Conservation (phyloP, 2,113 vertebrate genomes). For the Ammodytes marinus region DNA sequence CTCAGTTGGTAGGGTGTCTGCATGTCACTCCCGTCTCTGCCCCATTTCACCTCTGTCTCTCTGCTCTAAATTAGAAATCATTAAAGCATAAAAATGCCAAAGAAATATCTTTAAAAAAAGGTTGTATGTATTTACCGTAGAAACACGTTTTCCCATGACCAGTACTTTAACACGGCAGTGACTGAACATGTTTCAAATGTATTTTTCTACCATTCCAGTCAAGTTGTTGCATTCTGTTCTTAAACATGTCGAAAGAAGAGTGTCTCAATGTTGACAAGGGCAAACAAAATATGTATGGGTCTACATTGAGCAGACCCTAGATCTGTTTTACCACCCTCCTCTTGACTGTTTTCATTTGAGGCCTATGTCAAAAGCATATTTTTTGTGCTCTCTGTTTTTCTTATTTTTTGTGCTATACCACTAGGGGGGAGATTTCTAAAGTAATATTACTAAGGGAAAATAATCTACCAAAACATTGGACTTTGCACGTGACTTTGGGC, state of each 20-base stretch:
- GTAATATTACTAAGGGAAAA: background rate
- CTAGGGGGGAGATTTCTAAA: constrained; percentile 13
- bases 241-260: background rate
- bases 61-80: no score
- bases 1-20: no score
- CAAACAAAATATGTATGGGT: background rate
- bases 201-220: background rate
- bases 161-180: background rate
- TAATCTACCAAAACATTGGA: constrained; percentile 3
- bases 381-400: background rate
- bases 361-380: constrained; percentile 15
- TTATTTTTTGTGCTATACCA: background rate
- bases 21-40: no score
- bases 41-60: no score
- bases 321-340: constrained; percentile 19
- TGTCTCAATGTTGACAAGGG: constrained; percentile 6
- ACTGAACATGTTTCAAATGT: background rate
- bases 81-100: no score
- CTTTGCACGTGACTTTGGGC: constrained; percentile 17
- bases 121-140: background rate
- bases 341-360: constrained; percentile 31
- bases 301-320: constrained; percentile 11
- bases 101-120: no score
- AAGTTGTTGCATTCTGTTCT: background rate
- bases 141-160: constrained; percentile 17